These are phyloP conservation scores for Platycheirus albimanus DNA, from an alignment of 2,888 invertebrate species.

Conservation along the genomic window DNA sequence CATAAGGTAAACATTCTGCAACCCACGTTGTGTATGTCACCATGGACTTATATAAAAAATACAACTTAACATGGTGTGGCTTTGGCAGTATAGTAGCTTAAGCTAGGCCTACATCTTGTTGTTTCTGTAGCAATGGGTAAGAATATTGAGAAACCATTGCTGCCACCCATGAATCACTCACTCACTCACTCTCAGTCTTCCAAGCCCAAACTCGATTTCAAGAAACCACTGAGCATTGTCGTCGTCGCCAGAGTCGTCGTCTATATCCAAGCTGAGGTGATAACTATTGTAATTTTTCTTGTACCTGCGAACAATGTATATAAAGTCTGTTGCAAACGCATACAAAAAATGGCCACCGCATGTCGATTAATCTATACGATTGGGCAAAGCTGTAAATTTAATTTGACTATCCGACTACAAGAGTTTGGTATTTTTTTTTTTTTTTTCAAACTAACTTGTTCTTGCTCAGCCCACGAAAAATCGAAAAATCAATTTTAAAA, in stretches of 20 bases:
- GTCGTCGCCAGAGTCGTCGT: neutral
- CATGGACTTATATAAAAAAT: neutral
- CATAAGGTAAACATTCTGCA: constrained; percentile 63
- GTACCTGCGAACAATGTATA: constrained; percentile 3
- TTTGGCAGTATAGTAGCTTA: constrained; percentile 22
- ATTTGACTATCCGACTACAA: constrained; percentile 12
- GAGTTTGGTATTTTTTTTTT: neutral
- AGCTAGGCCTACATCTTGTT: constrained; percentile 52
- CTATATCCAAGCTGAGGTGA: constrained; percentile 25
- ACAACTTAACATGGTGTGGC: constrained; percentile 31
- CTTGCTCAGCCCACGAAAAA: constrained; percentile 54
- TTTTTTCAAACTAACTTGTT: constrained; percentile 32
- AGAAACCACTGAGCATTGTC: constrained; percentile 63
- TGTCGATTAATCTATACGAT: constrained; percentile 33
- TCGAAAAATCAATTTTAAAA: constrained; percentile 47
- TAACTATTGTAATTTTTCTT: constrained; percentile 42
- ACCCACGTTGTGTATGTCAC: constrained; percentile 50
- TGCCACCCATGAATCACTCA: constrained; percentile 65
- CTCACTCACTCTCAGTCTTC: too few species aligned
- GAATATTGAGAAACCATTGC: constrained; percentile 61
- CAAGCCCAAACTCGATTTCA: constrained; percentile 42
- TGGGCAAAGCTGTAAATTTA: constrained; percentile 38
- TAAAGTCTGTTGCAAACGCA: neutral
- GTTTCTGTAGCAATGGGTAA: constrained; percentile 2
- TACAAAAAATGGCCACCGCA: constrained; percentile 6